These are phyloP conservation scores for Macrosteles quadrilineatus DNA, from an alignment of 1,140 invertebrate genomes.

Conservation along the genomic window DNA sequence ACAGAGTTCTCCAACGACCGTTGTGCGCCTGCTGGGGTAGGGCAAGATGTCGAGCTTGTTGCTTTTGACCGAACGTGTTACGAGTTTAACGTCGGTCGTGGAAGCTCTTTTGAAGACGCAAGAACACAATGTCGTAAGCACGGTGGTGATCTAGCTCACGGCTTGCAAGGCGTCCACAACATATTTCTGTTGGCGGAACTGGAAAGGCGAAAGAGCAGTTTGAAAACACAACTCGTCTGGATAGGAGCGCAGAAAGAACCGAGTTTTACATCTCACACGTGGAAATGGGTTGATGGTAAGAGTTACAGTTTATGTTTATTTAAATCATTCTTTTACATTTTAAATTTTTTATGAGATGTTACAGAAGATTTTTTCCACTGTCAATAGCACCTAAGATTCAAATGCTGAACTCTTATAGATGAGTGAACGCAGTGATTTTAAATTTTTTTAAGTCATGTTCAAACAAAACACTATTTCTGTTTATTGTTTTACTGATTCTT, in stretches of 20 bases:
- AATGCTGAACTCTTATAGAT: too few relatives aligned
- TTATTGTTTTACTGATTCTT: too few relatives aligned
- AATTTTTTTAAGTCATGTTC: too few relatives aligned
- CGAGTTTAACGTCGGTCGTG: conserved; percentile 79
- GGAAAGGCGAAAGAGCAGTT: conserved; percentile 71
- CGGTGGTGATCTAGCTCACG: conserved; percentile 80
- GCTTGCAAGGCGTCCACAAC: conserved; percentile 53
- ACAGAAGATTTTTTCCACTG: too few relatives aligned
- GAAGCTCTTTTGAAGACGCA: conserved; percentile 78
- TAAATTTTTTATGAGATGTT: neutral
- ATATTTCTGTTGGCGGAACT: conserved; percentile 77
- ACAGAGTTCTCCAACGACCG: conserved; percentile 80
- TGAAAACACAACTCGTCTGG: conserved; percentile 88
- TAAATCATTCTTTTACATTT: neutral
- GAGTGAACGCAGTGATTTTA: too few relatives aligned
- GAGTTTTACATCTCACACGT: conserved; percentile 75
- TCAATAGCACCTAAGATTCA: too few relatives aligned
- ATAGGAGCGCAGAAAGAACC: conserved; percentile 88
- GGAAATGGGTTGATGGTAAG: conserved; percentile 89
- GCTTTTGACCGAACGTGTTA: conserved; percentile 86
- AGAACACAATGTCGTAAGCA: conserved; percentile 66
- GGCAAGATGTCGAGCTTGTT: conserved; percentile 71
- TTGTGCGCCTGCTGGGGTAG: conserved; percentile 66
- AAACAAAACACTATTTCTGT: too few relatives aligned
- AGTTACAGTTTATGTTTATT: conserved; percentile 30